These are phyloP conservation scores for Arctia plantaginis DNA, from an alignment of 2,888 invertebrate genomes.

Conservation along the genomic window DNA sequence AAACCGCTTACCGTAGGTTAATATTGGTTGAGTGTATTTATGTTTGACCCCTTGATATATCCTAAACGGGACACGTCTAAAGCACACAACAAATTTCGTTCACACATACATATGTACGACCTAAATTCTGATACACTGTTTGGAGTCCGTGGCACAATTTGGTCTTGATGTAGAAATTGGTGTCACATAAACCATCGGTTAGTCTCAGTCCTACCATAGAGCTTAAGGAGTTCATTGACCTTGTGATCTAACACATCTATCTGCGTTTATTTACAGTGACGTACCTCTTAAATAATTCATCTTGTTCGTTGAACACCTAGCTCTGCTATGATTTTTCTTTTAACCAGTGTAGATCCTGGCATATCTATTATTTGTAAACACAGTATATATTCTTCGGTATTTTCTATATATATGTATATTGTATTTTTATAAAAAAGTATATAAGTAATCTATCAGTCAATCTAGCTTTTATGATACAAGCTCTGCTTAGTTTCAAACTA, in stretches of 20 bases:
- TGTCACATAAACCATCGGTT: background rate
- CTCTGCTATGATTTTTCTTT: background rate
- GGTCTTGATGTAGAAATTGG: background rate
- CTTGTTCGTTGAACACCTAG: background rate
- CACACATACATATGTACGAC: background rate
- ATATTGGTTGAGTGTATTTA: background rate
- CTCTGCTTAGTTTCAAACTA: no score
- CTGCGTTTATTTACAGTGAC: background rate
- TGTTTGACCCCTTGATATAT: background rate
- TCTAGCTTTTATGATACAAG: no score
- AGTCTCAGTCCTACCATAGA: background rate
- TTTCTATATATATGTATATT: no score
- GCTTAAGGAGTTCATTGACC: background rate
- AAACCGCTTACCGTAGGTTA: background rate
- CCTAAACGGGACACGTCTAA: background rate
- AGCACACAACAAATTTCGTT: background rate
- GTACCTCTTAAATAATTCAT: background rate
- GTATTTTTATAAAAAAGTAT: no score
- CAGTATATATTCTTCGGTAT: no score
- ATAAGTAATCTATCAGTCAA: no score
- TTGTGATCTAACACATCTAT: background rate
- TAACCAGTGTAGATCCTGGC: background rate
- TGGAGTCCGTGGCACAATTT: background rate
- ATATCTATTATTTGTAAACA: background rate
- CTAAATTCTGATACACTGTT: background rate